phyloP scores from a whole-genome alignment of 2,888 invertebrate genomes.

The Erannis defoliaria region DNA sequence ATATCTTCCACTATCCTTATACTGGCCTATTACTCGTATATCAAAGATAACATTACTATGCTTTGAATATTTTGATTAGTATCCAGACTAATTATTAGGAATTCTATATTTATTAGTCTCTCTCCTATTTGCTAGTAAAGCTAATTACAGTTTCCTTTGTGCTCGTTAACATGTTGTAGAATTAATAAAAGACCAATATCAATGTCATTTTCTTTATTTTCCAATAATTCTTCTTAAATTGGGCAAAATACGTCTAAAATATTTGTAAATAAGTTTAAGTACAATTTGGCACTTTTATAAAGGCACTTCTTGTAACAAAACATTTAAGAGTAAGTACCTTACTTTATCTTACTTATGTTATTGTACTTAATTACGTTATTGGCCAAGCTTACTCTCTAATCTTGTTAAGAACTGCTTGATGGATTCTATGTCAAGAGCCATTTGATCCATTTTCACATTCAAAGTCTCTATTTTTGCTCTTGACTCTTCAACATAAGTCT shows the following conservation, averaged over 20 bases:
- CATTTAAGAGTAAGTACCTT: no score
- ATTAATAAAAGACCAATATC: not conserved
- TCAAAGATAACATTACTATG: no score
- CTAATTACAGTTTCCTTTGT: conserved; percentile 3
- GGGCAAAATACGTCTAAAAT: not conserved
- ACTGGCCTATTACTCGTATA: no score
- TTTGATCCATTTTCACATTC: conserved; percentile 73
- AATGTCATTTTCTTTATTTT: not conserved
- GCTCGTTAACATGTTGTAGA: not conserved
- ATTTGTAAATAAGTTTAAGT: not conserved
- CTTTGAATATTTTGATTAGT: not conserved
- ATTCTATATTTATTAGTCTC: not conserved
- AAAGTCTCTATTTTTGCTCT: conserved; percentile 63
- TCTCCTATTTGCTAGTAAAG: not conserved
- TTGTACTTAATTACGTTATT: no score
- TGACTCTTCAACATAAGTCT: conserved; percentile 58
- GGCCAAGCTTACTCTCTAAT: conserved; percentile 65
- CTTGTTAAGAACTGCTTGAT: conserved; percentile 69
- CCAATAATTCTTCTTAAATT: not conserved
- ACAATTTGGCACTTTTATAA: not conserved
- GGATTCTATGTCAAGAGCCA: conserved; percentile 69
- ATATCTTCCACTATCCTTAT: no score
- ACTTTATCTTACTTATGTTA: not conserved
- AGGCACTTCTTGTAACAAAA: not conserved
- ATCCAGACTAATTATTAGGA: not conserved